A percentile compares a stretch with the other conserved stretches of the same genome.
phyloP scores from a whole-genome alignment of 2,113 vertebrate species.

The Rhombomys opimus region DNA sequence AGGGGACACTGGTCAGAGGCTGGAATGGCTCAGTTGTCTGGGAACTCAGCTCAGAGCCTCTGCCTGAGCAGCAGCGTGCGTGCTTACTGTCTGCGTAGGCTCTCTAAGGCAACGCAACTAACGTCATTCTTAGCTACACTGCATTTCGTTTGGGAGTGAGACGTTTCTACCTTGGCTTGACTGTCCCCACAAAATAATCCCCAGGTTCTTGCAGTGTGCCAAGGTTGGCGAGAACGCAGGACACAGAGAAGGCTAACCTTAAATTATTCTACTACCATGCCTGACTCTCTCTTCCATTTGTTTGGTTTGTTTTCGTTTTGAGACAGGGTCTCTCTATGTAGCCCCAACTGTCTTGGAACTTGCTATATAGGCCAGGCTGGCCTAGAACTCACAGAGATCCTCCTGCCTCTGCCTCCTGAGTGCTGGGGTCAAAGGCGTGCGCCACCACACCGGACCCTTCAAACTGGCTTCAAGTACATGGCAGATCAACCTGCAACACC shows the following conservation, averaged over 20 bases:
- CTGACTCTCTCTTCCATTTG: not conserved
- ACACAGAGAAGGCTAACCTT: not conserved
- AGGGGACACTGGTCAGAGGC: not conserved
- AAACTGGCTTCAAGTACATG: not conserved
- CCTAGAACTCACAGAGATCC: not conserved
- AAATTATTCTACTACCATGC: not conserved
- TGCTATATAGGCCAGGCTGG: too few species aligned
- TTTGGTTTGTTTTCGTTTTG: not conserved
- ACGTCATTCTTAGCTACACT: not conserved
- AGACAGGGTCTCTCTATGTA: too few species aligned
- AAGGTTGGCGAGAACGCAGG: not conserved
- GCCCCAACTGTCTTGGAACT: too few species aligned
- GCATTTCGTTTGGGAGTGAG: not conserved
- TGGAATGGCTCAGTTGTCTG: not conserved
- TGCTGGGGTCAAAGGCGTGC: not conserved
- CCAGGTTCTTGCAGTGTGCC: not conserved
- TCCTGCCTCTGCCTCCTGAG: not conserved
- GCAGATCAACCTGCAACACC: not conserved
- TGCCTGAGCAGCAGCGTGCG: too few species aligned
- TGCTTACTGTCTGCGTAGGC: too few species aligned
- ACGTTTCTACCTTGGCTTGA: not conserved
- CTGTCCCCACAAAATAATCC: not conserved
- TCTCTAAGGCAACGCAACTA: not conserved
- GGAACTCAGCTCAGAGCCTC: not conserved
- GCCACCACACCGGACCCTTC: not conserved